Evolutionary conservation across 2,113 vertebrate genomes (phyloP), one percentile per base, ranked within the genome.

Genomic region (Notothenia coriiceps): DNA sequence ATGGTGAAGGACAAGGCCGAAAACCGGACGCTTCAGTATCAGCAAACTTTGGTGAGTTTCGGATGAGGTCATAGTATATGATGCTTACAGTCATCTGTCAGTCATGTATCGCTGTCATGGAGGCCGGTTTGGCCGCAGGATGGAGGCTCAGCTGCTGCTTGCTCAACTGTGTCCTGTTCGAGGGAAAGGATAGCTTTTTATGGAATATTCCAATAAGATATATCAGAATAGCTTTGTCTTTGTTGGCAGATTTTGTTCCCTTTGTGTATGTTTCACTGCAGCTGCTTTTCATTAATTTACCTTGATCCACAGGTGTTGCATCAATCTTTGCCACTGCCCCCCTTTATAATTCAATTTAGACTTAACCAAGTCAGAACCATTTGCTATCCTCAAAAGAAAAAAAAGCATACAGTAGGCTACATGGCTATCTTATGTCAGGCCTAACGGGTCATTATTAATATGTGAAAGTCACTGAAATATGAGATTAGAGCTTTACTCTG

Each of bases 1-100:
- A 93, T 94, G 93, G 91, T 82, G 78, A 93, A 92, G 87, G 93
- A 89, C 84, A 94, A 93, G 76, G 81, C 78, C 59, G 91, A 89
- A 54, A 78, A 94, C 70, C 90, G 83, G 69, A 91, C 92, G 68
- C 93, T 95, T 47, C 94, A 94, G 76, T 95, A 94, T 25, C 94
- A 95, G 88, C 94, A 95, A 95, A 95, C 94, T 94, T 94, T 95
- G 94, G 94, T 95, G 92, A 95, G 94, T 92, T 88, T 64, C 14
- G 20, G 47, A 77, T 77, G 72, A 79, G 76, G 63, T 78, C 59
- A 66, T 46, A 4, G 47, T 46, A 4, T 44, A 64, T 65, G 46
- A 14, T 59, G 78, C 20, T 81, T 50, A 15, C 44, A 59, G 74
- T 71, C 52, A 74, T 63, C 66, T 61, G 52, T 68, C 22, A 47